Evolutionary conservation across 2,797 vertebrate species (phyloP), one percentile per base, ranked within the genome.

Genomic region (Sebastes alutus): DNA sequence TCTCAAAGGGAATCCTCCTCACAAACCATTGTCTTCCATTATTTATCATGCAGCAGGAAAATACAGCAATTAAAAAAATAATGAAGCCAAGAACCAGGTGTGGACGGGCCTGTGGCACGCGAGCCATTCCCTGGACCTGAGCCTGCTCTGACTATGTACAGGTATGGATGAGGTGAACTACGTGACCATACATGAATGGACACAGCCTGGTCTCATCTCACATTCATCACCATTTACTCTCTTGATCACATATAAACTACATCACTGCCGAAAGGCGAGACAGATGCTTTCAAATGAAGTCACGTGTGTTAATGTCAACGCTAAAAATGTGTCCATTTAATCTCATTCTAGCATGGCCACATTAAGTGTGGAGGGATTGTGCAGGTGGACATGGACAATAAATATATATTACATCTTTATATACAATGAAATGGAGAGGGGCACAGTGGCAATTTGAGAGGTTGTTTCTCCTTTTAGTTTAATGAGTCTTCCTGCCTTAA

Each of bases 341-440:
- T 85, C 77, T 81, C 69, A 68, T 84, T 79, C 87, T 67, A 80
- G 77, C 85, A 82, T 84, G 80, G 86, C 79, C 89, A 86, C 83
- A 77, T 65, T 38, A 38, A 70, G 72, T 78, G 76, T 84, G 72
- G 58, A 66, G 49, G 66, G 69, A 55, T 58, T 86, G 82, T 83
- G 85, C 78, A 69, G 71, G 88, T 91, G 87, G 71, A 88, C 70
- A 82, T 87, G 89, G 71, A 88, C 68, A 88, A 92, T 90, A 92
- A 92, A 93, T 92, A 94, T 88, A 91, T 86, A 70, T 82, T 87
- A 92, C 90, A 94, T 91, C 69, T 92, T 77, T 95, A 93, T 95
- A 88, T 93, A 96, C 93, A 94, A 38, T 89, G 68, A 75, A 67
- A 86, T 80, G 75, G 62, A 59, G 64, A 74, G 89, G 89, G 78